Evolutionary conservation across 1,140 invertebrate genomes (phyloP), one percentile per base, ranked within the genome.

Genomic region (Rhyzopertha dominica): DNA sequence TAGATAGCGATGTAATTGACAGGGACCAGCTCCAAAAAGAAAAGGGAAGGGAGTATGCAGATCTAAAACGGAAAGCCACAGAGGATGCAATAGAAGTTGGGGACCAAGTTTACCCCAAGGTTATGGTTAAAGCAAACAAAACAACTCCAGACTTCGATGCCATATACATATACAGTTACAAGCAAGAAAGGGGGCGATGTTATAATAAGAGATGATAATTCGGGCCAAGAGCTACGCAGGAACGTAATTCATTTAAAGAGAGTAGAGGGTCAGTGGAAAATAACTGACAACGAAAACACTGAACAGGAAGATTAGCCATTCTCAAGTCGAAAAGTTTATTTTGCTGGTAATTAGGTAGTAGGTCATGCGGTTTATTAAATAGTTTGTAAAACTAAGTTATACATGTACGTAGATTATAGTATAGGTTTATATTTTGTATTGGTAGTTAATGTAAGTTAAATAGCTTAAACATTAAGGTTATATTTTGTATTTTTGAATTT

Each of bases 211-310:
- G n/a, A 25, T n/a, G 24, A 25, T n/a, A 7, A 25, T 7, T 7
- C 24, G 24, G 24, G 24, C 24, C 24, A 29, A 41, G n/a, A 12
- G 16, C 14, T 13, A 5, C 8, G 36, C 8, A 19, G 36, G 16
- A 38, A 38, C 22, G 10, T 38, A 3, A 22, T 38, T 10, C 36
- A 38, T 38, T 38, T 38, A 38, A 38, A 38, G 18, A 38, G 16
- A n/a, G 18, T 38, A 7, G 36, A 22, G 2, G 36, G 20, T 9
- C 17, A 38, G 20, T 38, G 36, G 36, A n/a, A 24, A 26, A 26
- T 40, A 30, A n/a, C n/a, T n/a, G n/a, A n/a, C n/a, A n/a, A n/a
- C n/a, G n/a, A n/a, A n/a, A n/a, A n/a, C n/a, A n/a, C n/a, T n/a
- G n/a, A n/a, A n/a, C n/a, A n/a, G n/a, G n/a, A n/a, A n/a, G n/a